Base-by-base conservation (phyloP, 2,797 vertebrate species). In the Melanitta fusca region DNA sequence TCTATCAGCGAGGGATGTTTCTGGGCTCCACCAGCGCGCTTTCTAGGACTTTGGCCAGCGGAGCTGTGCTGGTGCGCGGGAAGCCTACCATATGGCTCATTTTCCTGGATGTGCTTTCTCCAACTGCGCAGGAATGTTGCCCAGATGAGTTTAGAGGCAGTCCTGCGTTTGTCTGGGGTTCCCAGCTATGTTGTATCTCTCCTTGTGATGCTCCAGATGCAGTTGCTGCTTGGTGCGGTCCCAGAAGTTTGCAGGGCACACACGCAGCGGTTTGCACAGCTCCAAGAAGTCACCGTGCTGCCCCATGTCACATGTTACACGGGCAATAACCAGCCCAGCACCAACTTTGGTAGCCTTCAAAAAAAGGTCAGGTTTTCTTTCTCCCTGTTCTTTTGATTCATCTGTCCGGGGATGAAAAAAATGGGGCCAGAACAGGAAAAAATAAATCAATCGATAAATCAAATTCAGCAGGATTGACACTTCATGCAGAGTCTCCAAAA, bases 41-140 rank as follows among this genome's bases (percentile, higher is more conserved):
- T 96, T 95, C 95, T 94, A 95, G 92, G 94, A 93, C 87, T 92
- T 91, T 92, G 93, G 95, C 95, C 95, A 96, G 95, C 66, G 70
- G 61, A 84, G 82, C 92, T 89, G 36, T 83, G 75, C 93, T 95
- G 96, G 87, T 94, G 91, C 94, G 95, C 22, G 61, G 91, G 94
- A 95, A 96, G 91, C 84, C 89, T 94, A 95, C 92, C 92, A 94
- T 68, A 74, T 88, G 92, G 43, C 95, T 83, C 36, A 80, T 93
- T 92, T 97, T 96, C 95, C 92, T 97, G 93, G 96, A 96, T 96
- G 88, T 65, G 72, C 92, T 93, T 85, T 80, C 92, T 91, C 91
- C 94, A 94, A 92, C 72, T 57, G 69, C 2, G 0, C 79, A 92
- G 89, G 92, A 93, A 96, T 91, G 61, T 71, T 80, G 87, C 73